Base-by-base conservation (phyloP, 2,888 invertebrate genomes). In the Phengaris arion region DNA sequence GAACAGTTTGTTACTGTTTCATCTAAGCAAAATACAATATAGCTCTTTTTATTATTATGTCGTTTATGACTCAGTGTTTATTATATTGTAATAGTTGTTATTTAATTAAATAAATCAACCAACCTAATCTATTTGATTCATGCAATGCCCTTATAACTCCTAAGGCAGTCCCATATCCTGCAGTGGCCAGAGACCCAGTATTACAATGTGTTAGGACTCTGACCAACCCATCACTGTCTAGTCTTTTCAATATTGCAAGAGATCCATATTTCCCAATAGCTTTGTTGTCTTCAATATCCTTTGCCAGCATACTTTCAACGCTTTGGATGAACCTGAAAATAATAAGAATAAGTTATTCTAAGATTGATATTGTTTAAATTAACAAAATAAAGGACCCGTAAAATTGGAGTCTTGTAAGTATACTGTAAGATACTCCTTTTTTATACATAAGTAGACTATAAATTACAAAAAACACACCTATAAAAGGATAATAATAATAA, bases 131-230 rank as follows among this genome's bases (percentile, higher is more conserved):
- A 83, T 95, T 95, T 79, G 94, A 88, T 79, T 95, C 95, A 84
- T 97, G 95, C 76, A 99, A 94, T 76, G 96, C 95, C 80, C 99
- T 95, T 80, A 99, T 97, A 54, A 99, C 98, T 85, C 99, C 99
- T 81, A 99, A 94, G 12, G 99, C 99, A 15, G 99, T 99, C 35
- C 99, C 99, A 91, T 98, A 94, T 64, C 98, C 99, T 70, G 98
- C 98, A 6, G 99, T 99, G 1, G 99, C 99, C 82, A 99, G 94
- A 4, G 99, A 98, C 0, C 99, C 99, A 1, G 99, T 99, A 89
- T 99, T 99, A 89, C 99, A 99, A 87, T 99, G 99, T 3, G 99
- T 99, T 75, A 99, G 92, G 75, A 99, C 94, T 78, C 96, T 94
- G 3, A 98, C 95, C 74, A 93, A 87, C 72, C 94, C 93, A 79